Evolutionary conservation across 2,888 invertebrate species (phyloP), one percentile per base, ranked within the genome.

Genomic region (Chirona hameri): DNA sequence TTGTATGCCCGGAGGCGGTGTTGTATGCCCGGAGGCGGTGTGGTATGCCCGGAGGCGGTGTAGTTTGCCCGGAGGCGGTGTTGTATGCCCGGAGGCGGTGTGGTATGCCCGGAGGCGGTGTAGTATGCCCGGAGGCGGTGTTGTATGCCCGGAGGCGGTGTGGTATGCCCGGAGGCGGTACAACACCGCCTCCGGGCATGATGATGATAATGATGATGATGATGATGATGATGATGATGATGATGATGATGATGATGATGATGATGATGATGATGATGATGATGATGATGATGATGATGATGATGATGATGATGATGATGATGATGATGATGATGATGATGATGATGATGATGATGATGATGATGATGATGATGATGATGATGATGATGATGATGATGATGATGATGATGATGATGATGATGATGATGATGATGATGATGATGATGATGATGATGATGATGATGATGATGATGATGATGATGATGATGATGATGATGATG

Each of bases 151-250:
- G n/a, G n/a, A n/a, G n/a, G n/a, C n/a, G n/a, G n/a, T n/a, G n/a
- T n/a, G n/a, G n/a, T n/a, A n/a, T n/a, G n/a, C n/a, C n/a, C n/a
- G n/a, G n/a, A n/a, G n/a, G n/a, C n/a, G n/a, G n/a, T n/a, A n/a
- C n/a, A n/a, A 65, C 21, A 21, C 18, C 18, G 18, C 65, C n/a
- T 65, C 18, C 18, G 65, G n/a, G n/a, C 18, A 65, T 65, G 65
- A 65, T 65, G 65, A 65, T 65, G 65, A 65, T 65, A n/a, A 65
- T 65, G 65, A 65, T 65, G 65, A 65, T 65, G 65, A 65, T 65
- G 65, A 65, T 65, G 65, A 65, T 65, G 65, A 65, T 65, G 65
- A 65, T 65, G 65, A 65, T 65, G 65, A 65, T 65, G n/a, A 65
- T 65, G 65, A 65, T 65, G 65, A 65, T 65, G n/a, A 65, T 65